Conservation (phyloP, 2,888 invertebrate genomes). For the Steromphala cineraria region DNA sequence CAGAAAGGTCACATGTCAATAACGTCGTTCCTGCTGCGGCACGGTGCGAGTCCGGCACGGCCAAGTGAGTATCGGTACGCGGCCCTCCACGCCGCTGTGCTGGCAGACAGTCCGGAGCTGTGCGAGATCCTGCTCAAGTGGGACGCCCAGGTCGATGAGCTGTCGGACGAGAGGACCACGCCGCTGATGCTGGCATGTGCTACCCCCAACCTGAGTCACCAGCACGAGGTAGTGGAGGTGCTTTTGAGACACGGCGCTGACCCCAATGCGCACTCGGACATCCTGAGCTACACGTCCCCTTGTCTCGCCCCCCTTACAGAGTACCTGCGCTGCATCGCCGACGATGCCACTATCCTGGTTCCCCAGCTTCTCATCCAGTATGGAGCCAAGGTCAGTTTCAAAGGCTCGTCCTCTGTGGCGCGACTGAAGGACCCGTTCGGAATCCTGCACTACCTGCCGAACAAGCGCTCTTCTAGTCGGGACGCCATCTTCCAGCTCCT, state of each 20-base stretch:
- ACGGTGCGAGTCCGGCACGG: conserved; percentile 85
- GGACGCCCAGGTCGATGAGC: conserved; percentile 76
- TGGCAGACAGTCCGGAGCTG: conserved; percentile 76
- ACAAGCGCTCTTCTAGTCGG: conserved; percentile 77
- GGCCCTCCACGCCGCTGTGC: conserved; percentile 89
- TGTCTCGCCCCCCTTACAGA: conserved; percentile 87
- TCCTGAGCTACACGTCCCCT: conserved; percentile 78
- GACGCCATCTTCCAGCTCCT: conserved; percentile 81
- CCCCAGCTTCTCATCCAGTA: conserved; percentile 84
- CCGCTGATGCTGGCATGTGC: conserved; percentile 75
- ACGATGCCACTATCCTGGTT: conserved; percentile 82
- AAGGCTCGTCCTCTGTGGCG: conserved; percentile 67
- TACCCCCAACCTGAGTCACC: conserved; percentile 59
- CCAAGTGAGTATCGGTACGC: conserved; percentile 81
- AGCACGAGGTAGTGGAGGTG: conserved; percentile 60
- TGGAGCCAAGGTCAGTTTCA: conserved; percentile 80
- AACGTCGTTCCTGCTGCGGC: conserved; percentile 86
- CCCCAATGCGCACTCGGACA: conserved; percentile 76
- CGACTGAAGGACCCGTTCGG: conserved; percentile 83
- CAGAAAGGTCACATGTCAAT: conserved; percentile 82
- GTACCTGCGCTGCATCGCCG: conserved; percentile 82
- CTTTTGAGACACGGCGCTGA: conserved; percentile 68
- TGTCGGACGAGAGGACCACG: conserved; percentile 73
- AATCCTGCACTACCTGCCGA: conserved; percentile 86
- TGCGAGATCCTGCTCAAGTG: conserved; percentile 73